These are phyloP conservation scores for Apotomis capreana DNA, from an alignment of 2,888 invertebrate genomes.

Conservation along the genomic window DNA sequence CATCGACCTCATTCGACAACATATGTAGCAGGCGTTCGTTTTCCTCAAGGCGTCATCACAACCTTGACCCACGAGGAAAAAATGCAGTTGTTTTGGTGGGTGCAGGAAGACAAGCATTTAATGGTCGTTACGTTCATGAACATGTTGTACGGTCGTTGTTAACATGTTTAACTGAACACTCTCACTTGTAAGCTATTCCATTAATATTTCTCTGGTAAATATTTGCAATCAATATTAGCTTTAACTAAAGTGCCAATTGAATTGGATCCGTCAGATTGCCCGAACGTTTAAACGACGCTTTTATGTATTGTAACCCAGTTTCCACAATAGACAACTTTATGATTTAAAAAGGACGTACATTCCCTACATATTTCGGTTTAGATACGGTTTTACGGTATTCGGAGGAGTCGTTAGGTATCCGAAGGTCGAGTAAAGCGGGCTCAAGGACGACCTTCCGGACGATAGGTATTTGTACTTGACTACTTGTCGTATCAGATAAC, in stretches of 20 bases:
- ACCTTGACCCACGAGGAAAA: constrained; percentile 67
- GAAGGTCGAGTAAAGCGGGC: constrained; percentile 53
- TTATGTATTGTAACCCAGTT: constrained; percentile 29
- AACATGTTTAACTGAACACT: no score
- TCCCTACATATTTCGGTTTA: background rate
- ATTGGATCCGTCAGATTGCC: background rate
- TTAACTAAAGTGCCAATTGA: background rate
- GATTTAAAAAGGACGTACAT: background rate
- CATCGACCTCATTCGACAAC: constrained; percentile 32
- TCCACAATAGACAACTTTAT: background rate
- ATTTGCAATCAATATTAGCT: background rate
- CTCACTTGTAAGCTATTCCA: background rate
- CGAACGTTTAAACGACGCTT: constrained; percentile 6
- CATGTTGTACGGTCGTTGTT: no score
- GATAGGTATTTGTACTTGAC: background rate
- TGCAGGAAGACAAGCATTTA: constrained; percentile 4
- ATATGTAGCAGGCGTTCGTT: constrained; percentile 28
- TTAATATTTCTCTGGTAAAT: constrained; percentile 3
- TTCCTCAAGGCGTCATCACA: constrained; percentile 63
- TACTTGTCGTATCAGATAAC: background rate
- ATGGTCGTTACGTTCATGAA: background rate
- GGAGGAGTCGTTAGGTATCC: constrained; percentile 40
- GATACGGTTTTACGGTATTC: background rate
- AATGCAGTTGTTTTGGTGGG: constrained; percentile 23
- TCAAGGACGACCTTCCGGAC: constrained; percentile 4